Base-by-base conservation (phyloP, 2,888 invertebrate species). In the Pherbina coryleti region DNA sequence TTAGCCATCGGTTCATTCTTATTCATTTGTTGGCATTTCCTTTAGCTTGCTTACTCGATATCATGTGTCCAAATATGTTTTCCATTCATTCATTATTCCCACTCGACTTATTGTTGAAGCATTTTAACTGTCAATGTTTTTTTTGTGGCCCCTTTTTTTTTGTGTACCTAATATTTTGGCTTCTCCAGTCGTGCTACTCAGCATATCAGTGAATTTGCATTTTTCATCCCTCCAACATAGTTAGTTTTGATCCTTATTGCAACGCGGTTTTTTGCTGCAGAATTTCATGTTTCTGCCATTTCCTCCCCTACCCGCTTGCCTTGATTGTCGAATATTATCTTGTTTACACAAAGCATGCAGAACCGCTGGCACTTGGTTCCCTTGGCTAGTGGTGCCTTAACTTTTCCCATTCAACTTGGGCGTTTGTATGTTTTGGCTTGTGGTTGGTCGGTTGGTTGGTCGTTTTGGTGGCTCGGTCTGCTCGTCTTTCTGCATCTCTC, bases 81-180 rank as follows among this genome's bases (percentile, higher is more conserved):
- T 64, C 34, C 19, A 17, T 25, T 25, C 31, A 17, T 25, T 25
- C 57, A 57, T 37, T 31, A 31, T 57, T 72, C 57, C 37, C 57
- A 51, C 57, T 72, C 72, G 37, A 37, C 5, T 37, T 37, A 34
- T 37, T 51, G 51, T 17, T 55, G 31, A 55, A 55, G 71, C 71
- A 71, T 34, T 71, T 71, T 55, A 55, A 55, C 71, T 71, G 71
- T 55, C 71, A 71, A 71, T 71, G 55, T 25, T 71, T 55, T 55
- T 53, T 17, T 8, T 1, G 9, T 19, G 2, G n/a, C n/a, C n/a
- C n/a, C 11, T 55, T 1, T 19, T 19, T n/a, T 55, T 55, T 55
- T 55, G 55, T 55, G 55, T 55, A 22, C 44, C 44, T 44, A 55
- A 19, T 55, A 19, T 55, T 22, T 55, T 55, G 55, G 19, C 66